Evolutionary conservation across 2,797 vertebrate species (phyloP), one percentile per base, ranked within the genome.

Genomic region (Adrianichthys oophorus): DNA sequence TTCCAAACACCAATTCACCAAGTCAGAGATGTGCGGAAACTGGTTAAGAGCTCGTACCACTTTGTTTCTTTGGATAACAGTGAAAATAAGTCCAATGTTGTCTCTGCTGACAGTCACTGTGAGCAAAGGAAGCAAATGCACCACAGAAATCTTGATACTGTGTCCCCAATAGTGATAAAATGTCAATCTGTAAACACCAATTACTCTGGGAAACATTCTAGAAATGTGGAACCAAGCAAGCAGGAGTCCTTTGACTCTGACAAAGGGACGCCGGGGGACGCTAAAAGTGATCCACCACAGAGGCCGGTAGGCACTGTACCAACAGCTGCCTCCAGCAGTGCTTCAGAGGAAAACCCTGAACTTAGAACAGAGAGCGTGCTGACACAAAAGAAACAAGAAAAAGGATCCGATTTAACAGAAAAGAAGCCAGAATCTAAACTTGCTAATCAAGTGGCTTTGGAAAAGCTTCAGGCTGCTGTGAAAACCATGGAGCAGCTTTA

Each of bases 401-500:
- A 77, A 24, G 51, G 43, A 0, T 65, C 73, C 5, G 89, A 87
- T 3, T 4, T 55, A 1, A 63, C 84, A 7, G 94, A 95, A 0
- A 93, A 92, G 56, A 88, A 87, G 56, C n/a, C 79, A 0, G 93
- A 93, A 21, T 65, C 90, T 0, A 90, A 89, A 46, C 78, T 87
- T 71, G 77, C 81, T 0, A 92, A 90, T 29, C 89, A 87, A 17
- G 91, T 72, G 1, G 95, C 97, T 0, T 75, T 98, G 66, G 92
- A 95, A 59, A 98, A 98, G 82, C 90, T 99, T 32, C 95, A 95
- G 12, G 97, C 96, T 0, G 97, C 97, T 0, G 96, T 98, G 59
- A 92, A 95, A 60, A 98, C 95, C 45, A 99, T 99, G 97, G 97
- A 99, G 59, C 94, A 98, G 67, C 90, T 98, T 0, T 99, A 98